A percentile compares a stretch with the other conserved stretches of the same genome.
Evolutionary conservation across 2,113 vertebrate species (phyloP).

Genomic region (Gymnorhina tibicen): DNA sequence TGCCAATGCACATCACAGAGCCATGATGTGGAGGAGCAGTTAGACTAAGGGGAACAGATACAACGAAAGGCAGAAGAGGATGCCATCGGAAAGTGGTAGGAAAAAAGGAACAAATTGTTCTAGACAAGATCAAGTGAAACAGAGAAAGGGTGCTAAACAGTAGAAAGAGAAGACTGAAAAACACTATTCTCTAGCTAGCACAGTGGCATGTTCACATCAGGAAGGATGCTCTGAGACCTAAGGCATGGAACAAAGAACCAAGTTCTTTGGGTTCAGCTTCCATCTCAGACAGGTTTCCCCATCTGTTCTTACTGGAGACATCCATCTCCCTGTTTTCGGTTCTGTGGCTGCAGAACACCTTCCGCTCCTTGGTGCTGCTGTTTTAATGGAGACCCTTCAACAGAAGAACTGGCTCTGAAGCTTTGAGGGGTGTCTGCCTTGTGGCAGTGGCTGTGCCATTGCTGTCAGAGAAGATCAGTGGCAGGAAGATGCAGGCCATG

Average conservation of each 20-base stretch:
- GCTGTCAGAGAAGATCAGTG: neutral
- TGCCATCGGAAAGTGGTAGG: neutral
- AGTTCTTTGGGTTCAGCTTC: neutral
- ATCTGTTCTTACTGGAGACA: neutral
- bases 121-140: neutral
- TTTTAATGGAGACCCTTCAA: neutral
- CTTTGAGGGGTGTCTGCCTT: neutral
- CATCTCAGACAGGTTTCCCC: neutral
- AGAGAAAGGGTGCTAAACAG: neutral
- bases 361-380: neutral
- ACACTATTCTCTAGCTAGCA: neutral
- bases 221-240: neutral
- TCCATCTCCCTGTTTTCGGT: neutral
- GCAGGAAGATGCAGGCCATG: neutral
- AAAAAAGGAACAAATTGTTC: neutral
- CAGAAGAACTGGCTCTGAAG: neutral
- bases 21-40: neutral
- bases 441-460: fast-evolving
- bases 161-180: neutral
- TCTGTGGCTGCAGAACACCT: neutral
- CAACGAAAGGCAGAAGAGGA: neutral
- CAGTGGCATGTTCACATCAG: neutral
- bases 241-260: neutral
- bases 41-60: neutral
- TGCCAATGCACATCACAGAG: neutral